These are phyloP conservation scores for Quadriops clusia DNA, from an alignment of 2,888 invertebrate genomes.

Conservation along the genomic window DNA sequence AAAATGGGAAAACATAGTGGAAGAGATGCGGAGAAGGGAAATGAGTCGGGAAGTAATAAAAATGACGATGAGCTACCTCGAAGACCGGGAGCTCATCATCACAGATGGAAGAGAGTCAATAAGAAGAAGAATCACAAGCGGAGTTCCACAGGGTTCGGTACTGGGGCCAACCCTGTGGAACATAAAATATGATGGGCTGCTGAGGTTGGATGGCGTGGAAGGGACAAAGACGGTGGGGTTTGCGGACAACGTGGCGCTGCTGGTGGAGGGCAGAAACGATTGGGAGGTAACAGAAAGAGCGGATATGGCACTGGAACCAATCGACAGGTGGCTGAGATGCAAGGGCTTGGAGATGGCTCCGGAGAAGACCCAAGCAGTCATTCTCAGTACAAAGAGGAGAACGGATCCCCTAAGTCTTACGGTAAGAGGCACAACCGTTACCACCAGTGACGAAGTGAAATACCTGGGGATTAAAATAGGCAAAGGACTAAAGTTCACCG, in stretches of 20 bases:
- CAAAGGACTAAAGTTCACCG: no score
- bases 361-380: constrained; percentile 13
- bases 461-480: no score
- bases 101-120: constrained; percentile 10
- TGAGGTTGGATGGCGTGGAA: constrained; percentile 6
- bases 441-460: no score
- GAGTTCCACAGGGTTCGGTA: constrained; percentile 15
- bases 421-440: constrained; percentile 3
- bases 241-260: constrained; percentile 10
- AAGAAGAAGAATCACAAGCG: constrained; percentile 6
- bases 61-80: constrained; percentile 11
- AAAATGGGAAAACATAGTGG: constrained; percentile 12
- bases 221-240: constrained; percentile 8
- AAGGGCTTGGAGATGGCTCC: constrained; percentile 9
- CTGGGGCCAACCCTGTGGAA: constrained; percentile 10
- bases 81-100: constrained; percentile 9
- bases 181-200: constrained; percentile 11
- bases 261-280: constrained; percentile 4
- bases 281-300: constrained; percentile 5
- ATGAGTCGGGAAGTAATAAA: constrained; percentile 7
- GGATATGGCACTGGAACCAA: constrained; percentile 6
- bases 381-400: constrained; percentile 9
- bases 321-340: constrained; percentile 9
- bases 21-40: constrained; percentile 7
- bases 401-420: constrained; percentile 6